Percentiles rank a stretch among this genome's conserved stretches.
These are phyloP conservation scores for Spea hammondii DNA, from an alignment of 2,797 vertebrate genomes.

Conservation along the genomic window DNA sequence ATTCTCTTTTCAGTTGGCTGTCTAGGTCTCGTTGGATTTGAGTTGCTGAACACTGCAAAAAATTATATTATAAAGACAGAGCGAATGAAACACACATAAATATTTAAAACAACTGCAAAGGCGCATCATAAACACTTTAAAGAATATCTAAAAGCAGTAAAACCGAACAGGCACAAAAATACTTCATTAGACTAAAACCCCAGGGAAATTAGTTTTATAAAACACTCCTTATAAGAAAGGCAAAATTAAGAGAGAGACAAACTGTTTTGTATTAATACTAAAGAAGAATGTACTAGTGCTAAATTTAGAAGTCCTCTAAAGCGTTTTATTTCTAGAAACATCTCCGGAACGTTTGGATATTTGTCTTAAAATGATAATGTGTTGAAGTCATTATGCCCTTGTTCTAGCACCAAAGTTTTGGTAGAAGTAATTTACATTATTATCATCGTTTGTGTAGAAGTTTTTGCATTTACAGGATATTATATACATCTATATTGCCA, in stretches of 20 bases:
- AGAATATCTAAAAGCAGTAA: constrained; percentile 43
- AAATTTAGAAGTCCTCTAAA: constrained; percentile 17
- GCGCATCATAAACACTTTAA: constrained; percentile 48
- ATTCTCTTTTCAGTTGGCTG: constrained; percentile 38
- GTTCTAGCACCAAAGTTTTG: background rate
- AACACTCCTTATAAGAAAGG: constrained; percentile 23
- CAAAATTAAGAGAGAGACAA: constrained; percentile 40
- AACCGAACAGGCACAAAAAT: constrained; percentile 43
- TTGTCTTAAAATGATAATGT: constrained; percentile 14
- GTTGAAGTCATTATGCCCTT: background rate
- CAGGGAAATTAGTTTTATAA: constrained; percentile 35
- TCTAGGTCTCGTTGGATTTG: constrained; percentile 48
- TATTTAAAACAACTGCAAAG: constrained; percentile 52
- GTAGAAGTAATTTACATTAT: background rate
- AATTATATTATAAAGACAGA: constrained; percentile 50
- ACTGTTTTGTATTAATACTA: constrained; percentile 22
- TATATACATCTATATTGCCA: too few relatives aligned
- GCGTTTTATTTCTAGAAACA: constrained; percentile 4
- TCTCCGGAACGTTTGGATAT: background rate
- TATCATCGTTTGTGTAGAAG: too few relatives aligned
- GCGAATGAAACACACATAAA: constrained; percentile 47
- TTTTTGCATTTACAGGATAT: too few relatives aligned
- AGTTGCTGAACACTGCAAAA: constrained; percentile 50
- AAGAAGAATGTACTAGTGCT: constrained; percentile 1
- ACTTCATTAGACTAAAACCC: constrained; percentile 40